Evolutionary conservation across 2,888 invertebrate genomes (phyloP).

Genomic region (Scaptomyza reducta): DNA sequence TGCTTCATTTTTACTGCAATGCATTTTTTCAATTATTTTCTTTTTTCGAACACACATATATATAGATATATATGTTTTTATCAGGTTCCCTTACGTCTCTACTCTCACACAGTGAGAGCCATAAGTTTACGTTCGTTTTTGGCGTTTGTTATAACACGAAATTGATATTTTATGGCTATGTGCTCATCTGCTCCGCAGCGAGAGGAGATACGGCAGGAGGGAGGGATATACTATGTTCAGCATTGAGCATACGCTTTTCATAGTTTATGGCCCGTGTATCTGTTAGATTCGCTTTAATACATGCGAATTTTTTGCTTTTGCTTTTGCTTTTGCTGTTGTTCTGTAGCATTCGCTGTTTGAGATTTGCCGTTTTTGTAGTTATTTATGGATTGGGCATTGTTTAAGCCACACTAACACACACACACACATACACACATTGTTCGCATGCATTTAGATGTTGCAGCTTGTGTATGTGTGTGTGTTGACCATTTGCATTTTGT

Average conservation of each 20-base stretch:
- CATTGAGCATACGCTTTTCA: slow-evolving; percentile 71
- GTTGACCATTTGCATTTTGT: slow-evolving; percentile 19
- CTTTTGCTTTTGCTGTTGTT: slow-evolving; percentile 8
- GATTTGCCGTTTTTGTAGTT: slow-evolving; percentile 62
- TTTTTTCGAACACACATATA: slow-evolving; percentile 24
- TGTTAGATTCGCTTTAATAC: slow-evolving; percentile 70
- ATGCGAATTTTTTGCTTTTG: slow-evolving; percentile 21
- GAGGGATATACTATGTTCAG: slow-evolving; percentile 1
- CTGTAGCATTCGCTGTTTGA: slow-evolving; percentile 39
- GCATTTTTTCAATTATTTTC: slow-evolving; percentile 68
- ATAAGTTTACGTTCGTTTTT: slow-evolving; percentile 74
- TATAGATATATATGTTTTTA: slow-evolving; percentile 25
- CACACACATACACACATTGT: slow-evolving; percentile 42
- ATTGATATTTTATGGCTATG: slow-evolving; percentile 79
- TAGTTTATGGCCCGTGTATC: slow-evolving; percentile 79
- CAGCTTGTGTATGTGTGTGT: slow-evolving; percentile 31
- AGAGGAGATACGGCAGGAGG: background rate
- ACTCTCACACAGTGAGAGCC: slow-evolving; percentile 39
- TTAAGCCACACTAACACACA: slow-evolving; percentile 55
- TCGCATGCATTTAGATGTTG: slow-evolving; percentile 49
- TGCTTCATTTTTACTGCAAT: slow-evolving; percentile 69
- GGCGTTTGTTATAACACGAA: slow-evolving; percentile 77
- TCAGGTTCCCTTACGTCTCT: slow-evolving; percentile 16
- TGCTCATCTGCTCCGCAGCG: slow-evolving; percentile 59
- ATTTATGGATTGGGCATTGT: slow-evolving; percentile 76